These are phyloP conservation scores for Oxytorus armatus DNA, from an alignment of 2,888 invertebrate genomes.

Conservation along the genomic window DNA sequence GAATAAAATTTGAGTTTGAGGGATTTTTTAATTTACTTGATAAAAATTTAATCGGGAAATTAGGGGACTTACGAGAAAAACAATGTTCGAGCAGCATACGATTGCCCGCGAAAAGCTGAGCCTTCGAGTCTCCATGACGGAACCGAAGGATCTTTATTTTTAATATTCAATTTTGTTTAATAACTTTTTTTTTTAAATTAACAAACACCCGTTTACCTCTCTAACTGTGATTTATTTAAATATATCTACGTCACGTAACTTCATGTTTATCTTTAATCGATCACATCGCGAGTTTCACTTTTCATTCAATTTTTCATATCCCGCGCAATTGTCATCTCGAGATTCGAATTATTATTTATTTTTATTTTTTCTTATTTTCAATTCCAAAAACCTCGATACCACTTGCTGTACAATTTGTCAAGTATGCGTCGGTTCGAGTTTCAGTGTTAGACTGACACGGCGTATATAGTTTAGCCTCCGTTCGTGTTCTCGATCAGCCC, in stretches of 20 bases:
- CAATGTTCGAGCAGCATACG: conserved; percentile 81
- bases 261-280: conserved; percentile 42
- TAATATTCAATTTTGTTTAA: not conserved
- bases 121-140: conserved; percentile 74
- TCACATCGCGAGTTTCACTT: not conserved
- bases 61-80: conserved; percentile 80
- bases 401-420: not conserved
- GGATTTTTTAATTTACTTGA: too few relatives aligned
- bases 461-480: conserved; percentile 21
- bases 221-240: not conserved
- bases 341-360: too few relatives aligned
- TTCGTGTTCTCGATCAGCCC: conserved; percentile 25
- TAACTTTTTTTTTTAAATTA: not conserved
- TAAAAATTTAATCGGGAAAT: too few relatives aligned
- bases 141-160: conserved; percentile 11
- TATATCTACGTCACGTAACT: conserved; percentile 36
- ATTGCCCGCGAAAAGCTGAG: conserved; percentile 77
- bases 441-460: conserved; percentile 32
- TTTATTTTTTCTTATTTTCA: not conserved
- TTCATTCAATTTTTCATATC: not conserved
- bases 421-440: conserved; percentile 21
- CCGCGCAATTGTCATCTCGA: not conserved
- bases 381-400: not conserved
- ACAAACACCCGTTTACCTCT: too few relatives aligned
- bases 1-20: not conserved